A percentile compares a stretch with the other conserved stretches of the same genome.
Conservation (phyloP, 2,888 invertebrate genomes). For the Thecophora atra region DNA sequence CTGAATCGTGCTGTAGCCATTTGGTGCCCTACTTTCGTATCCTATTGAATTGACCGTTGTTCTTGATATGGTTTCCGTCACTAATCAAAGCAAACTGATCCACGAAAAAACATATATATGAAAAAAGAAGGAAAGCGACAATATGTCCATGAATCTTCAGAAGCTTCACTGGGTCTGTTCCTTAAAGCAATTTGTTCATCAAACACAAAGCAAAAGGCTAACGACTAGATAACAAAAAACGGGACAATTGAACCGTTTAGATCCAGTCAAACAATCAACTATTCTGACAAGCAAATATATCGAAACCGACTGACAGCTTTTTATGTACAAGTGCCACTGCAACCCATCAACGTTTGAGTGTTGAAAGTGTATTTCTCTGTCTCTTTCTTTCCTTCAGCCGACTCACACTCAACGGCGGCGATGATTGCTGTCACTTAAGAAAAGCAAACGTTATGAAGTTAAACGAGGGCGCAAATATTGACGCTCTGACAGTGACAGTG, state of each 20-base stretch:
- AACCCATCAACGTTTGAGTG: neutral
- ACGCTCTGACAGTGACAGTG: neutral
- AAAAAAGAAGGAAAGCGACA: no score
- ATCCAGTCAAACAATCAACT: neutral
- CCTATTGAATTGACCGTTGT: neutral
- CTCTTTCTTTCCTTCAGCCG: neutral
- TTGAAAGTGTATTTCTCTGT: neutral
- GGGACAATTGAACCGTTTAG: neutral
- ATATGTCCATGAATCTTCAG: neutral
- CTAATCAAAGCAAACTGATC: neutral
- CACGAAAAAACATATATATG: no score
- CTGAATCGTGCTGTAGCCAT: neutral
- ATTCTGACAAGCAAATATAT: neutral
- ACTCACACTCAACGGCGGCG: neutral
- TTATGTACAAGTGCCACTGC: neutral
- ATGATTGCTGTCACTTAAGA: constrained; percentile 24
- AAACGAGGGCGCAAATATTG: constrained; percentile 32
- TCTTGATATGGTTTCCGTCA: neutral
- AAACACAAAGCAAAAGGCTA: neutral
- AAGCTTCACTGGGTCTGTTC: neutral
- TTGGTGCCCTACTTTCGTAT: neutral
- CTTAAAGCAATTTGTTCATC: neutral
- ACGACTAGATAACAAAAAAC: neutral
- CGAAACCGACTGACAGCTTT: neutral
- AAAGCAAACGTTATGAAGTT: constrained; percentile 25